Percentiles rank a stretch among this genome's conserved stretches.
Evolutionary conservation across 2,888 invertebrate genomes (phyloP).

Genomic region (Mechanitis messenoides): DNA sequence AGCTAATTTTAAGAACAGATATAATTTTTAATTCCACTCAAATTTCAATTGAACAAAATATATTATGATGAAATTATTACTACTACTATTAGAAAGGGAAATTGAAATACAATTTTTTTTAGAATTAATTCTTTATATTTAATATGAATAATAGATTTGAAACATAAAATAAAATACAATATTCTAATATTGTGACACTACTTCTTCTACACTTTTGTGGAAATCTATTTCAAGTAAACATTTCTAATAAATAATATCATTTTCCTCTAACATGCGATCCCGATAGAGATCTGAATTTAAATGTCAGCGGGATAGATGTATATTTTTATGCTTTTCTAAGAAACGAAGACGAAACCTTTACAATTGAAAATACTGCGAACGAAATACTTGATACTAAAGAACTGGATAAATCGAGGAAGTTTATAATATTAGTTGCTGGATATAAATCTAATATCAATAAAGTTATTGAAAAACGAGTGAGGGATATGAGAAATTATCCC

Average conservation of each 20-base stretch:
- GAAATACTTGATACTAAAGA: conserved; percentile 45
- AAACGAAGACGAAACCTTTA: conserved; percentile 40
- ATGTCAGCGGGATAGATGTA: conserved; percentile 54
- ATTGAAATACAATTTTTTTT: too few relatives aligned
- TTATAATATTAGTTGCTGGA: conserved; percentile 60
- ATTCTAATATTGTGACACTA: too few relatives aligned
- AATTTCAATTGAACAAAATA: too few relatives aligned
- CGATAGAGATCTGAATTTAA: conserved; percentile 46
- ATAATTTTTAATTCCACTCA: too few relatives aligned
- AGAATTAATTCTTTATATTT: too few relatives aligned
- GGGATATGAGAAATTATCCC: conserved; percentile 50
- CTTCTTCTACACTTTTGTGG: too few relatives aligned
- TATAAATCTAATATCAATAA: conserved; percentile 61
- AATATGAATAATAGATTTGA: too few relatives aligned
- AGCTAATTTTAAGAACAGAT: too few relatives aligned
- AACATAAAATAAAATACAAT: too few relatives aligned
- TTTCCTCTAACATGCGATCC: conserved; percentile 50
- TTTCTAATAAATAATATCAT: background rate
- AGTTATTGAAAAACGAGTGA: conserved; percentile 51
- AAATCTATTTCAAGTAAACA: too few relatives aligned
- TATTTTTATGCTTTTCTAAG: conserved; percentile 58
- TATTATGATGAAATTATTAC: too few relatives aligned
- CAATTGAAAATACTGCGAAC: conserved; percentile 48
- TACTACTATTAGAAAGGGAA: too few relatives aligned
- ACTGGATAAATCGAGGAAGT: conserved; percentile 49